phyloP scores from a whole-genome alignment of 2,888 invertebrate genomes.

The Proisotoma minuta region DNA sequence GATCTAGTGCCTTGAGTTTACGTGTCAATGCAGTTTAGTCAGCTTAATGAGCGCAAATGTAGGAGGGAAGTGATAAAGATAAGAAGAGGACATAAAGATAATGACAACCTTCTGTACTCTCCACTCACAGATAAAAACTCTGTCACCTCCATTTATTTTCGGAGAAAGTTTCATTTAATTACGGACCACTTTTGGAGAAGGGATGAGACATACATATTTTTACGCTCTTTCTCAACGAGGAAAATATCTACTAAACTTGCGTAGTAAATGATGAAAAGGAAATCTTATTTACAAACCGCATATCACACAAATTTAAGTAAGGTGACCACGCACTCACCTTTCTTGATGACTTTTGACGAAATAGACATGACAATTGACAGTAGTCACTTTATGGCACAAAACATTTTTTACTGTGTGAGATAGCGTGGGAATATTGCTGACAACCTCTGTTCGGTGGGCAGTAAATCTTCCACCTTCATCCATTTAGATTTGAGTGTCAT shows the following conservation, averaged over 20 bases:
- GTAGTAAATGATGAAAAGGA: background rate
- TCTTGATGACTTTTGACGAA: background rate
- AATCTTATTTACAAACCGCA: background rate
- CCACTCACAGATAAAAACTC: background rate
- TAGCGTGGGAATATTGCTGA: constrained; percentile 34
- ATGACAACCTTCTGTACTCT: constrained; percentile 14
- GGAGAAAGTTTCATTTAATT: constrained; percentile 1
- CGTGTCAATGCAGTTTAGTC: constrained; percentile 4
- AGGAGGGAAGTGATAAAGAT: constrained; percentile 14
- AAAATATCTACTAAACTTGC: background rate
- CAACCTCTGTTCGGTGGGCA: constrained; percentile 29
- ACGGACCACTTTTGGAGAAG: background rate
- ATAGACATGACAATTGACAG: constrained; percentile 1
- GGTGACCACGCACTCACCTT: background rate
- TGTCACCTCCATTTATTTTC: background rate
- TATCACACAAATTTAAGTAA: background rate
- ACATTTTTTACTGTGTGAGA: background rate
- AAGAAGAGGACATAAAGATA: constrained; percentile 8
- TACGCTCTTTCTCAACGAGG: background rate
- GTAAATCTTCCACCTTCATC: constrained; percentile 31
- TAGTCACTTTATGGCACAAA: background rate
- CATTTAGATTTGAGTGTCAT: background rate
- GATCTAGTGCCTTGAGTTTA: background rate
- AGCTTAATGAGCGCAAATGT: background rate
- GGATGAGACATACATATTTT: background rate